Evolutionary conservation across 2,113 vertebrate species (phyloP).

Genomic region (Stercorarius parasiticus): DNA sequence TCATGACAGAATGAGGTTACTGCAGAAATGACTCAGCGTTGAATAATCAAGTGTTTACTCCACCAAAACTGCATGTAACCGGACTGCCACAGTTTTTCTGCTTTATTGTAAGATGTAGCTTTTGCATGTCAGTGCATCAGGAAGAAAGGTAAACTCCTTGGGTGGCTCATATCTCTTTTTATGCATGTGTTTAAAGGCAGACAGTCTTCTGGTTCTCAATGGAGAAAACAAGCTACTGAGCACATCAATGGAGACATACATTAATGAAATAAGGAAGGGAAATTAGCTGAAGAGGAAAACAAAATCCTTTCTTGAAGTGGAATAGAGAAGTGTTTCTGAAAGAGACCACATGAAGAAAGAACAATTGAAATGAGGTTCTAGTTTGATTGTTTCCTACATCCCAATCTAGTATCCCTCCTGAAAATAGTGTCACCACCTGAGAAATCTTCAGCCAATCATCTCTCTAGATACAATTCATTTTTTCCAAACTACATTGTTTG

Average conservation of each 20-base stretch:
- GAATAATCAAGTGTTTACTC: slow-evolving; percentile 70
- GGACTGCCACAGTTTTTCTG: slow-evolving; percentile 47
- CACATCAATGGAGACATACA: neutral
- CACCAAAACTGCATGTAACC: slow-evolving; percentile 49
- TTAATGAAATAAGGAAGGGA: neutral
- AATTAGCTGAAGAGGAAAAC: neutral
- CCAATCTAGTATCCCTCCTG: neutral
- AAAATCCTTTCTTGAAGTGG: neutral
- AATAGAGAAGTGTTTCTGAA: neutral
- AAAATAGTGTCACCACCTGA: neutral
- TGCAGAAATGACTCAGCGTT: slow-evolving; percentile 68
- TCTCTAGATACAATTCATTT: neutral
- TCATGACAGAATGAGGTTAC: slow-evolving; percentile 74
- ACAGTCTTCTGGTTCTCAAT: slow-evolving; percentile 2
- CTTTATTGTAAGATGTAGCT: slow-evolving; percentile 47
- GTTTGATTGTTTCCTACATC: neutral
- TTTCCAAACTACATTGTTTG: neutral
- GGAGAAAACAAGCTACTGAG: neutral
- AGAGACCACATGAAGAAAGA: neutral
- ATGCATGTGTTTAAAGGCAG: neutral
- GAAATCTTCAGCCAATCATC: neutral
- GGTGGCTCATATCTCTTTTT: slow-evolving; percentile 32
- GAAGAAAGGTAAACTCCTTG: slow-evolving; percentile 35
- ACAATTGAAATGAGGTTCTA: neutral
- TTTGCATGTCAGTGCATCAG: slow-evolving; percentile 60